Conservation (phyloP, 2,113 vertebrate species). For the Chelonoidis abingdonii region DNA sequence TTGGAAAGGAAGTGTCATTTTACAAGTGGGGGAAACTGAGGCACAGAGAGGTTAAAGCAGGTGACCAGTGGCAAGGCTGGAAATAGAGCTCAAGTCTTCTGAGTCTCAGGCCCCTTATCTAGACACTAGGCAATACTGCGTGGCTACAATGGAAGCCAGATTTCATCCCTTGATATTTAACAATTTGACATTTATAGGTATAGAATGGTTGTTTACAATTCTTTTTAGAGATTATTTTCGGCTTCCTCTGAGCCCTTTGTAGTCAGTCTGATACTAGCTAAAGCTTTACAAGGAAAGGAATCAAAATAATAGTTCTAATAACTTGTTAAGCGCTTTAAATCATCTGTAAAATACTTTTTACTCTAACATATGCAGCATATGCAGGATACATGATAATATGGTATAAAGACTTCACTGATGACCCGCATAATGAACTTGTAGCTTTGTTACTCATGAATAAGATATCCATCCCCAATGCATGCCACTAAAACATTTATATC, state of each 20-base stretch:
- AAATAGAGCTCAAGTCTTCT: not conserved
- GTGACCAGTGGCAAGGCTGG: not conserved
- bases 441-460: constrained; percentile 72
- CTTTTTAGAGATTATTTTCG: not conserved
- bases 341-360: not conserved
- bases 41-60: not conserved
- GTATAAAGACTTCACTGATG: constrained; percentile 62
- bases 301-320: not conserved
- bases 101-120: not conserved
- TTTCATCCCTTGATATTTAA: not conserved
- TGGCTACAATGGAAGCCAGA: not conserved
- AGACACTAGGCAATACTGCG: not conserved
- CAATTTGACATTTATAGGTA: not conserved
- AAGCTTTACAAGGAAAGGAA: not conserved
- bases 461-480: constrained; percentile 57
- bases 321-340: not conserved
- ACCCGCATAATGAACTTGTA: constrained; percentile 64
- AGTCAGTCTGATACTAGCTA: not conserved
- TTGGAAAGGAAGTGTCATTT: not conserved
- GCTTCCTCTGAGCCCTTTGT: not conserved
- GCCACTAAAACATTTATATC: constrained; percentile 76
- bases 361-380: not conserved
- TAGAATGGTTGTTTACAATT: not conserved
- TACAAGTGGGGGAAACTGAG: not conserved
- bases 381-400: constrained; percentile 27